Evolutionary conservation across 2,113 vertebrate species (phyloP).

Genomic region (Dendrocopos noguchii): DNA sequence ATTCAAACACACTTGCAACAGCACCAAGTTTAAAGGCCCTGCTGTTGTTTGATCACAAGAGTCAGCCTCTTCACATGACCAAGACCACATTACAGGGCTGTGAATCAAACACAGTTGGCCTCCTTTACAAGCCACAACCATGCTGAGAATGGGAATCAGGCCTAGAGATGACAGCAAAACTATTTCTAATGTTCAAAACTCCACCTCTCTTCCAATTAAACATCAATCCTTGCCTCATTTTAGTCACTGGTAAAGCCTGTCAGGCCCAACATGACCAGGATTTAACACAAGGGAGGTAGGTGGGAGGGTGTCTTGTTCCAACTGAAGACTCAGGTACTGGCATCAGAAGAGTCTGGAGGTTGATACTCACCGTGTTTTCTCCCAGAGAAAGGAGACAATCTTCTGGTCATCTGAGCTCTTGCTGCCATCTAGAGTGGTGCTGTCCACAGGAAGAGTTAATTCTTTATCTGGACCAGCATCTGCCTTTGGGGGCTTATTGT

Average conservation of each 20-base stretch:
- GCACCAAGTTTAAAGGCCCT: neutral
- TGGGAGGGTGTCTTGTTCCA: neutral
- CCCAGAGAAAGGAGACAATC: constrained; percentile 90
- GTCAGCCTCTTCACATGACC: neutral
- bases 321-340: neutral
- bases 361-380: constrained; percentile 85
- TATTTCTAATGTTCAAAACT: neutral
- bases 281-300: neutral
- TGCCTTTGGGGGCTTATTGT: constrained; percentile 94
- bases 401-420: constrained; percentile 96
- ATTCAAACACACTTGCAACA: neutral
- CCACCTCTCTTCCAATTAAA: neutral
- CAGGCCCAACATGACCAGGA: neutral
- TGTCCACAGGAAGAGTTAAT: constrained; percentile 92
- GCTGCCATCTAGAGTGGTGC: constrained; percentile 92
- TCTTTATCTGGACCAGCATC: constrained; percentile 98
- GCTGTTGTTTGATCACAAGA: neutral
- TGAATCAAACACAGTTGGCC: rapidly evolving
- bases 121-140: neutral
- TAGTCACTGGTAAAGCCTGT: neutral
- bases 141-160: rapidly evolving
- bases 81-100: neutral
- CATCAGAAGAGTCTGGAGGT: neutral
- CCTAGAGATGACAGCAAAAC: neutral
- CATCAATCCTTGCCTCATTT: neutral